Conservation (phyloP, 2,888 invertebrate genomes). For the Deilephila porcellus region DNA sequence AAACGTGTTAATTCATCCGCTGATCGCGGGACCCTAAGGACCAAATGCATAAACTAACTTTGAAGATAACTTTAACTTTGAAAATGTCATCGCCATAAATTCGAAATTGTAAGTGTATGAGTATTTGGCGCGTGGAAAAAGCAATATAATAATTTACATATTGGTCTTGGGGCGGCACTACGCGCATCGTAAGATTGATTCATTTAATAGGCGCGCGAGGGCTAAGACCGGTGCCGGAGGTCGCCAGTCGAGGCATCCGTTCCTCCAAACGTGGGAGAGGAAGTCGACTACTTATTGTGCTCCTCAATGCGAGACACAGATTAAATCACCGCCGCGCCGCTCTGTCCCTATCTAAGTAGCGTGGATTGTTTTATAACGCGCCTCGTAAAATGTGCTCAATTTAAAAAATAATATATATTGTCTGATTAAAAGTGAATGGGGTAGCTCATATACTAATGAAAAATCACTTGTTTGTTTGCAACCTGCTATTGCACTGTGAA, state of each 20-base stretch:
- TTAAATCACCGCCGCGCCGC: constrained; percentile 50
- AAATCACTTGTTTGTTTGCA: too few species aligned
- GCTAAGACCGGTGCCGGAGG: constrained; percentile 68
- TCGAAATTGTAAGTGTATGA: too few species aligned
- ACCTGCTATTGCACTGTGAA: too few species aligned
- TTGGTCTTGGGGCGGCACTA: not conserved
- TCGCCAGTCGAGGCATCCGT: constrained; percentile 77
- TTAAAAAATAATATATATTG: not conserved
- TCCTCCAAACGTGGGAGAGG: constrained; percentile 81
- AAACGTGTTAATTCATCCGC: too few species aligned
- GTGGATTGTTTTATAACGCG: not conserved
- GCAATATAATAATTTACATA: not conserved
- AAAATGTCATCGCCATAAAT: too few species aligned
- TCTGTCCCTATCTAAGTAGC: constrained; percentile 2
- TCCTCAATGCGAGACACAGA: constrained; percentile 81
- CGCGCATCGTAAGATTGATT: not conserved
- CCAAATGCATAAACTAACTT: too few species aligned
- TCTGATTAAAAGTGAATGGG: too few species aligned
- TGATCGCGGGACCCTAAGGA: too few species aligned
- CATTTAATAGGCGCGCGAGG: constrained; percentile 55
- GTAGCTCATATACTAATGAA: too few species aligned
- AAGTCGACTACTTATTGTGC: constrained; percentile 82
- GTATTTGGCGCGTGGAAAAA: too few species aligned
- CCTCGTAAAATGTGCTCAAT: not conserved
- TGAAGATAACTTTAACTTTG: too few species aligned